Conservation (phyloP, 2,888 invertebrate genomes). For the Napeogenes sylphis region DNA sequence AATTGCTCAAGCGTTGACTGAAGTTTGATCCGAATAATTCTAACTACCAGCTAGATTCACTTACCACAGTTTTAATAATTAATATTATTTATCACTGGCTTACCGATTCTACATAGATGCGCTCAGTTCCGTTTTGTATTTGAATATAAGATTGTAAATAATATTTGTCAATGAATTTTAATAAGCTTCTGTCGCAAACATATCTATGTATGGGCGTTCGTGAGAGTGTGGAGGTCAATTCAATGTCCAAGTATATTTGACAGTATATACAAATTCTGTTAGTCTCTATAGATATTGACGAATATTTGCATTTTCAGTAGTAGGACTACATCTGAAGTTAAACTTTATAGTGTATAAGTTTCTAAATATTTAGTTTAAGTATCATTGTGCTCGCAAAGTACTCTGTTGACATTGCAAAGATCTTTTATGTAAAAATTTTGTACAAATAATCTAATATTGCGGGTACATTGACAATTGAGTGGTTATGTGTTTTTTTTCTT, state of each 20-base stretch:
- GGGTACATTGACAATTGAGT: conserved; percentile 41
- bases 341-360: conserved; percentile 64
- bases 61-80: conserved; percentile 22
- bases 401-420: conserved; percentile 27
- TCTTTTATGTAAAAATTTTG: conserved; percentile 6
- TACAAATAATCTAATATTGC: conserved; percentile 35
- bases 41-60: conserved; percentile 19
- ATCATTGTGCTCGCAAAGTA: conserved; percentile 57
- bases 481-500: conserved; percentile 52
- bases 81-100: conserved; percentile 25
- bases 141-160: conserved; percentile 51
- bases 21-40: conserved; percentile 41
- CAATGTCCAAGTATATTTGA: conserved; percentile 22
- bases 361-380: conserved; percentile 43
- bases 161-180: conserved; percentile 52
- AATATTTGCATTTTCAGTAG: conserved; percentile 43
- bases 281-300: conserved; percentile 36
- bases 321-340: conserved; percentile 52
- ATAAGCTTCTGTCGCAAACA: conserved; percentile 75
- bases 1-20: conserved; percentile 70
- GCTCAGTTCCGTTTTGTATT: conserved; percentile 53
- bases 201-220: conserved; percentile 62
- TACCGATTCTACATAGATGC: conserved; percentile 7
- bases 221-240: conserved; percentile 52
- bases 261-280: conserved; percentile 30